Conservation (phyloP, 2,113 vertebrate species). For the Ploceus nigricollis region DNA sequence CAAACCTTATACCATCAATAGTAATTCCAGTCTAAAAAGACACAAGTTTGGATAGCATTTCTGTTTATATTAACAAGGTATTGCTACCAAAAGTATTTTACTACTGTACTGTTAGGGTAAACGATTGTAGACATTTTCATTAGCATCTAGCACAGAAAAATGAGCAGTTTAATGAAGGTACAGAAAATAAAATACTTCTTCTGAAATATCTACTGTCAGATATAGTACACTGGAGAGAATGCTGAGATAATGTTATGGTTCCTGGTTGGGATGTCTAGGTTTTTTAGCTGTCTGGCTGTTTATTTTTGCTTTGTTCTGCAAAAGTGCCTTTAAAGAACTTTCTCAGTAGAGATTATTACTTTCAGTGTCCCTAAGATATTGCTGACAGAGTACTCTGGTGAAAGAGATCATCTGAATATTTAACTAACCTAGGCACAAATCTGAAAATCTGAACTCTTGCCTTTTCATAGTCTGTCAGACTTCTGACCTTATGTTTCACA, state of each 20-base stretch:
- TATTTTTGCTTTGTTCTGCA: background rate
- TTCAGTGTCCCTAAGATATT: background rate
- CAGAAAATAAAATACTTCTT: background rate
- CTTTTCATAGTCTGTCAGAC: background rate
- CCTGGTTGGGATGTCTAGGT: background rate
- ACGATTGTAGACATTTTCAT: background rate
- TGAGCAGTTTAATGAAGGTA: background rate
- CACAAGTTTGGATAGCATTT: conserved; percentile 64
- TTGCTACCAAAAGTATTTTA: conserved; percentile 65
- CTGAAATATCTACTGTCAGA: background rate
- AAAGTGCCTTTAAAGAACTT: background rate
- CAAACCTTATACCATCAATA: conserved; percentile 76
- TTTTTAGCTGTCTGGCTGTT: background rate
- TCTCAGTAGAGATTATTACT: background rate
- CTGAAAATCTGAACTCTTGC: background rate
- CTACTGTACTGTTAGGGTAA: conserved; percentile 19
- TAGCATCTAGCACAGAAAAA: background rate
- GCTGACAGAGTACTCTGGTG: background rate
- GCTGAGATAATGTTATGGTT: background rate
- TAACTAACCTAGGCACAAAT: background rate
- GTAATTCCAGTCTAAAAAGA: conserved; percentile 70
- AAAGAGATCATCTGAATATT: background rate
- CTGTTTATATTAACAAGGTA: conserved; percentile 66
- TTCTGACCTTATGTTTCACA: background rate
- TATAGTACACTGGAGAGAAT: background rate